Base-by-base conservation (phyloP, 2,888 invertebrate species). In the Caenorhabditis zanzibari region DNA sequence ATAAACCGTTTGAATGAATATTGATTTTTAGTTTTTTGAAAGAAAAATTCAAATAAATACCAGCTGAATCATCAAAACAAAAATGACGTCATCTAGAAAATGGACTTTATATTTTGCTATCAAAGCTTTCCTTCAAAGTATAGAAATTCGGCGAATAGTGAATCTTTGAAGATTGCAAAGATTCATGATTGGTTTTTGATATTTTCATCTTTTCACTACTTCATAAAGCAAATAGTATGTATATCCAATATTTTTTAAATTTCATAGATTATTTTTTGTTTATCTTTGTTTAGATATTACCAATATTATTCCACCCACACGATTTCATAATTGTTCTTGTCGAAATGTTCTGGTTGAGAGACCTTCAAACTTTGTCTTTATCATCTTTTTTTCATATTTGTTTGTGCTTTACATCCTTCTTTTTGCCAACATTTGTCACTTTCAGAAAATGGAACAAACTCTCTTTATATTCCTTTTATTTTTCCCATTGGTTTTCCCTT, bases 61-160 rank as follows among this genome's bases (percentile, higher is more conserved):
- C 58, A 75, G 75, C 58, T 75, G 75, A 66, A 49, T 75, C 74
- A 66, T 44, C 75, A 66, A 75, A 75, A 75, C 44, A 68, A 22
- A 24, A 64, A 49, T 56, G 19, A 35, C 26, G 54, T 41, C 63
- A 49, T 63, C 5, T 10, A 16, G n/a, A 26, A 16, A 32, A 32
- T 10, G 22, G 14, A 49, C 28, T 5, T 14, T 59, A 10, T 61
- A 24, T 73, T 35, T 38, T 49, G 16, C 26, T 63, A 26, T 54
- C 41, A 7, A 32, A 63, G 54, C 64, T 44, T 63, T 16, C 22
- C 22, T 49, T 26, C 28, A 1, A 63, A 28, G 41, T 19, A 35
- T 49, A 38, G 6, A 47, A 59, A 47, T 54, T 35, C 14, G 59
- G 24, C 41, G 24, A 63, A 74, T 47, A 64, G 64, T 66, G 47